phyloP scores from a whole-genome alignment of 2,888 invertebrate genomes.

The Agrenia bidenticulata region DNA sequence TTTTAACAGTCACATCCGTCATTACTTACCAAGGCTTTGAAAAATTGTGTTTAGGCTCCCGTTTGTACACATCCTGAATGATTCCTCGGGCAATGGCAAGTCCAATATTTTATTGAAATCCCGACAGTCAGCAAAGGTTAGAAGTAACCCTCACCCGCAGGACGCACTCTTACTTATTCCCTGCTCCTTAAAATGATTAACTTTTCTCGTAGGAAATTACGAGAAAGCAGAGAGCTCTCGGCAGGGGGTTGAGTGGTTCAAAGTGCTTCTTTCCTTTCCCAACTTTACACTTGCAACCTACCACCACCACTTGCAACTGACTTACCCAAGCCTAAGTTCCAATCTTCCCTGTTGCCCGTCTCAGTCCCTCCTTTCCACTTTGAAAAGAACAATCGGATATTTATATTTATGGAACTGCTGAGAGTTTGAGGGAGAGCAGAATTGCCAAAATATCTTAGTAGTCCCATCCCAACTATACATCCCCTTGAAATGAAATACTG shows the following conservation, averaged over 20 bases:
- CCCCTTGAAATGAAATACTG: too few species aligned
- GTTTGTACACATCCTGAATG: too few species aligned
- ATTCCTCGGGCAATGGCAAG: too few species aligned
- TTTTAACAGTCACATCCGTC: too few species aligned
- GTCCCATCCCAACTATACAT: too few species aligned
- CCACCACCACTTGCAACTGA: constrained; percentile 4
- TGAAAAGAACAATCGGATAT: constrained; percentile 17
- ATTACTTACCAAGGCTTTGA: too few species aligned
- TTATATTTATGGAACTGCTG: constrained; percentile 23
- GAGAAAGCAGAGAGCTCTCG: constrained; percentile 24
- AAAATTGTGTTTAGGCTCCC: too few species aligned
- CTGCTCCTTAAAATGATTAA: constrained; percentile 31
- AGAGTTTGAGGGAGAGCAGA: background rate
- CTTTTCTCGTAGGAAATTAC: constrained; percentile 37
- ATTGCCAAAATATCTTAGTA: too few species aligned
- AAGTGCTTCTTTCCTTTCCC: constrained; percentile 6
- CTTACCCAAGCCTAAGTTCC: background rate
- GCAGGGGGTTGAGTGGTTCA: constrained; percentile 31
- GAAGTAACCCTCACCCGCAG: background rate
- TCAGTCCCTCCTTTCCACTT: background rate
- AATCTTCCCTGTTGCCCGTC: background rate
- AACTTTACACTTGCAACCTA: background rate
- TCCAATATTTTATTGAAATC: too few species aligned
- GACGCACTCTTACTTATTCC: constrained; percentile 2
- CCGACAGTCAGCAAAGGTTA: background rate